Conservation (phyloP, 1,140 invertebrate species). For the Ceratitis capitata region DNA sequence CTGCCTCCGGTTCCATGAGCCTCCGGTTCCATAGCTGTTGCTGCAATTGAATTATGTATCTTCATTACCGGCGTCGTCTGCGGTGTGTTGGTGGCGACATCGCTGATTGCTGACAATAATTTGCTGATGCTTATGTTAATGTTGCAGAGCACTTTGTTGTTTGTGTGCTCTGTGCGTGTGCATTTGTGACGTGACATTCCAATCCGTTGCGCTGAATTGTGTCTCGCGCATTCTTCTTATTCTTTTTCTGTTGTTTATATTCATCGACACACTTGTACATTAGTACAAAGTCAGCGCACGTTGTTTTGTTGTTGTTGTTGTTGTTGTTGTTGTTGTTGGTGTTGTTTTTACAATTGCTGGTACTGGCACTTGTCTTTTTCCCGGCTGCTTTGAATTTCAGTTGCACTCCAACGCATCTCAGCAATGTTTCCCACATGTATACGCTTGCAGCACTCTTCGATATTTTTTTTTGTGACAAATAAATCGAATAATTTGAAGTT, state of each 20-base stretch:
- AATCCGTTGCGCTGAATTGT: neutral
- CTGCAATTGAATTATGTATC: slow-evolving; percentile 32
- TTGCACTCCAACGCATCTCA: slow-evolving; percentile 9
- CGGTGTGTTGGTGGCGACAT: slow-evolving; percentile 18
- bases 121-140: neutral
- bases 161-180: neutral
- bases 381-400: neutral
- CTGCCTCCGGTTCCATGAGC: too few species aligned
- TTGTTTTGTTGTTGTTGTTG: too few species aligned
- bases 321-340: neutral
- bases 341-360: neutral
- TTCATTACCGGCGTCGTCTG: slow-evolving; percentile 13
- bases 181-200: neutral
- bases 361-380: neutral
- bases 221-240: neutral
- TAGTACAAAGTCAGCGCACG: too few species aligned
- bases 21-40: neutral
- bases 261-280: too few species aligned
- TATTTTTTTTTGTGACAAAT: too few species aligned
- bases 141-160: neutral
- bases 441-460: slow-evolving; percentile 7
- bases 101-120: slow-evolving; percentile 24
- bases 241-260: too few species aligned
- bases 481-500: slow-evolving; percentile 16
- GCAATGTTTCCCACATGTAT: slow-evolving; percentile 19